phyloP scores from a whole-genome alignment of 2,888 invertebrate species.

The Eilema griseolum region DNA sequence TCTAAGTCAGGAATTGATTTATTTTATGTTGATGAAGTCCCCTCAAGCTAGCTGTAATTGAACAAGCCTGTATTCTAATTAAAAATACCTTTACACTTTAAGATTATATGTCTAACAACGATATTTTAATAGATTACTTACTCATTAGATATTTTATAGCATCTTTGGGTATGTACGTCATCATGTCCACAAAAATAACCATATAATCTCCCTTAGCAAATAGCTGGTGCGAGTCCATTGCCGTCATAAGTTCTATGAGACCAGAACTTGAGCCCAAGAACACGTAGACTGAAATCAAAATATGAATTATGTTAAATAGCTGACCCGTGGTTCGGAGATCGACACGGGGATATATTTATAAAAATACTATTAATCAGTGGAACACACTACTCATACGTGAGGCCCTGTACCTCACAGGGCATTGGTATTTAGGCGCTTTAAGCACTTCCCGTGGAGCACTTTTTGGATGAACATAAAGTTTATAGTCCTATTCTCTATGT shows the following conservation, averaged over 20 bases:
- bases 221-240: constrained; percentile 95
- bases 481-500: too few species aligned
- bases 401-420: too few species aligned
- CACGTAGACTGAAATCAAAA: constrained; percentile 93
- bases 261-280: constrained; percentile 95
- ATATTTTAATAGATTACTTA: constrained; percentile 76
- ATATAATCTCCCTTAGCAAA: constrained; percentile 97
- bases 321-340: too few species aligned
- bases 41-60: neutral
- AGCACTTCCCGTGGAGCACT: too few species aligned
- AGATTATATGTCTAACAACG: neutral
- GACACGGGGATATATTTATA: too few species aligned
- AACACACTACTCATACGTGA: too few species aligned
- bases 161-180: constrained; percentile 92
- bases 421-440: too few species aligned
- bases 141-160: constrained; percentile 94
- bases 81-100: neutral
- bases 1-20: neutral
- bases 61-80: too few species aligned
- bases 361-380: too few species aligned
- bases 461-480: too few species aligned
- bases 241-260: constrained; percentile 95
- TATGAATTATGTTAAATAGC: neutral
- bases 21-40: neutral
- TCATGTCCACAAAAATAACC: constrained; percentile 97